Percentiles rank a stretch among this genome's conserved stretches.
phyloP scores from a whole-genome alignment of 2,113 vertebrate genomes.

The Heterotis niloticus region DNA sequence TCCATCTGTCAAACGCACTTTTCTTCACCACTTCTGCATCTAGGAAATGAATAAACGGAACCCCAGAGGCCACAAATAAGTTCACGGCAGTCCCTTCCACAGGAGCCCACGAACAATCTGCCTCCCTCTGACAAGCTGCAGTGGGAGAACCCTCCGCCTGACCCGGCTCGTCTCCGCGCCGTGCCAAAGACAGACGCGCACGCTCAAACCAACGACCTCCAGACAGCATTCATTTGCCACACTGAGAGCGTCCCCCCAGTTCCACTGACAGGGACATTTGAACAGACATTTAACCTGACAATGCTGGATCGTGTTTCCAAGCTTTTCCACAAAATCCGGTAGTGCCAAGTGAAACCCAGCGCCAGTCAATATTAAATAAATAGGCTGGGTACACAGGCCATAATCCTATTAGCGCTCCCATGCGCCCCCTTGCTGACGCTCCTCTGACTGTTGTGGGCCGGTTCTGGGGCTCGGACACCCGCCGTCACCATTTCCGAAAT shows the following conservation, averaged over 20 bases:
- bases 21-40: no score
- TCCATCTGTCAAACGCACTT: no score
- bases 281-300: background rate
- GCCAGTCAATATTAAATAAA: background rate
- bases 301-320: background rate
- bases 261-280: background rate
- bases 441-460: background rate
- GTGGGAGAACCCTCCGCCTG: background rate
- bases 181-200: background rate
- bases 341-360: background rate
- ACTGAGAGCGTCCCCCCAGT: background rate
- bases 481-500: constrained; percentile 37
- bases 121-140: no score
- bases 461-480: constrained; percentile 44
- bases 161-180: background rate
- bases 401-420: background rate
- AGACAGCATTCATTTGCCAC: background rate
- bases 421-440: background rate
- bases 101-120: no score
- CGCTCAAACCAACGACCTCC: background rate
- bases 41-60: no score
- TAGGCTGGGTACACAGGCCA: background rate
- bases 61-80: no score
- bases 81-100: no score
- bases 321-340: background rate